These are phyloP conservation scores for Anoplius nigerrimus DNA, from an alignment of 2,888 invertebrate genomes.

Conservation along the genomic window DNA sequence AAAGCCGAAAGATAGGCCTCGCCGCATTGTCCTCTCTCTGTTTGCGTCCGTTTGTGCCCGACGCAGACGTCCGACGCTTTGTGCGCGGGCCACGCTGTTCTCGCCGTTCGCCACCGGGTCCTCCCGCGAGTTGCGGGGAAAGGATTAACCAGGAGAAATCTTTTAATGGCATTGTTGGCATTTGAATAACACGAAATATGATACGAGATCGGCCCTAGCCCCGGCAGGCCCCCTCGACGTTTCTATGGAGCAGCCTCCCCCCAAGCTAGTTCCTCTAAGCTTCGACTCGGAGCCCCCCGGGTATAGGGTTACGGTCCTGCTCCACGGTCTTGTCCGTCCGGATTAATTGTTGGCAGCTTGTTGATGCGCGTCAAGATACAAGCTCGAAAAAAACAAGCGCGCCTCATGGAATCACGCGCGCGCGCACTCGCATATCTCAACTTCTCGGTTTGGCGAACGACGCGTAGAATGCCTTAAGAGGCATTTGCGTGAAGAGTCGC, in stretches of 20 bases:
- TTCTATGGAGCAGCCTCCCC: constrained; percentile 4
- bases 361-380: constrained; percentile 52
- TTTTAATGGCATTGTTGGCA: constrained; percentile 74
- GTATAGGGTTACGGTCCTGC: constrained; percentile 67
- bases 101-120: constrained; percentile 30
- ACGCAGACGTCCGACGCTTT: constrained; percentile 48
- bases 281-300: constrained; percentile 44
- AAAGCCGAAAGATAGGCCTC: constrained; percentile 64
- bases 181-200: constrained; percentile 75
- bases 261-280: constrained; percentile 47
- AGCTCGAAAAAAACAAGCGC: not conserved
- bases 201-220: constrained; percentile 67
- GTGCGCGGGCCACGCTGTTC: constrained; percentile 27
- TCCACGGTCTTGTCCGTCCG: constrained; percentile 54
- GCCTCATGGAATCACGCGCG: not conserved
- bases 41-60: constrained; percentile 59
- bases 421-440: no score
- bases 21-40: constrained; percentile 61
- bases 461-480: no score
- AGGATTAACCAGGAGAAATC: constrained; percentile 71
- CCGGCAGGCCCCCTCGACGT: constrained; percentile 30
- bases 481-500: no score
- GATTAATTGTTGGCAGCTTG: constrained; percentile 72
- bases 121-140: constrained; percentile 54
- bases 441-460: no score